Evolutionary conservation across 2,797 vertebrate genomes (phyloP), one percentile per base, ranked within the genome.

Genomic region (Pelobates cultripes): DNA sequence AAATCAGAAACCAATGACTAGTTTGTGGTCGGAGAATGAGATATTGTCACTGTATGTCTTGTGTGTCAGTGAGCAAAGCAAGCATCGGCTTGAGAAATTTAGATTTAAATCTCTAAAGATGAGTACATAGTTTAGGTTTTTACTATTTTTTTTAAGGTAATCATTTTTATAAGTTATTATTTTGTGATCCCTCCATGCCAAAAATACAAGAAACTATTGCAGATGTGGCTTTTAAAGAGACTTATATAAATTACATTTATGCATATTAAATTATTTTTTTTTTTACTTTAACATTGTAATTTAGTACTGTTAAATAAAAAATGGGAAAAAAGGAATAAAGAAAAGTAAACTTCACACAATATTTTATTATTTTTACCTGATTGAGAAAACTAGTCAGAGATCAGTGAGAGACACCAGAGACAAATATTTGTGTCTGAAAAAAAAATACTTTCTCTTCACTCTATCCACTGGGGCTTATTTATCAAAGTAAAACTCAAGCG

Each of bases 1-100:
- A 84, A 87, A 61, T 10, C 74, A 84, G 60, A 81, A 0, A 28
- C 73, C 61, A 83, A 78, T 85, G 84, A 89, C 66, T 92, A 90
- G 84, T 51, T 4, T 1, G 3, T 44, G 7, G 10, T 66, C 57
- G 81, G 67, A 6, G 28, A 40, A 12, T 8, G 75, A 51, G 80
- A 10, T 83, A 83, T 63, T 64, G 15, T 67, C 77, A 85, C 71
- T 70, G 44, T 66, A 51, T 73, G 78, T 53, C 83, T 51, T 78
- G 7, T 79, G 67, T 84, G 68, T 85, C 66, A 53, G 13, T 87
- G 83, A 83, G 14, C 86, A 85, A 85, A 72, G 82, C 80, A 45
- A n/a, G 41, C 51, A 64, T 75, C 10, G 7, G 28, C 68, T 67
- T 75, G 80, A 57, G 66, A 40, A 15, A 40, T 73, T 75, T 79